Conservation (phyloP, 2,888 invertebrate genomes). For the Hedychridium roseum region DNA sequence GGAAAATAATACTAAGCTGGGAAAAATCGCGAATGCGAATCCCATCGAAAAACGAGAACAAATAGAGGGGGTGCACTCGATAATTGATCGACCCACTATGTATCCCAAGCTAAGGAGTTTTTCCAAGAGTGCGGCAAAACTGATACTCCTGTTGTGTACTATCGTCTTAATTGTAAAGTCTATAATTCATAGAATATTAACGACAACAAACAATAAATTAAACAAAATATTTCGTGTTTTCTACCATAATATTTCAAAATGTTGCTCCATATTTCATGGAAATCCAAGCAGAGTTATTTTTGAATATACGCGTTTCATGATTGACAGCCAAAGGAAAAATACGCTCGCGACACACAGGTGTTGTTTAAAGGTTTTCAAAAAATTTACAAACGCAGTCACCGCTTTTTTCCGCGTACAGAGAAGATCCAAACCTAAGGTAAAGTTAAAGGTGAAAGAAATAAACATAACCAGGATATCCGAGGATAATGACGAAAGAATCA, state of each 20-base stretch:
- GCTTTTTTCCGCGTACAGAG: no score
- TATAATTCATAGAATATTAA: not conserved
- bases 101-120: not conserved
- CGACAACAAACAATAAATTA: not conserved
- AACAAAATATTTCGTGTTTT: not conserved
- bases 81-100: not conserved
- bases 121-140: not conserved
- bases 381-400: no score
- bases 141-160: no score
- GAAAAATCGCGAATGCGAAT: no score
- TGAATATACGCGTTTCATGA: not conserved
- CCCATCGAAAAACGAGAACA: no score
- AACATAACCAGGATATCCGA: not conserved
- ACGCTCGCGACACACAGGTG: no score
- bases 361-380: no score
- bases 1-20: no score
- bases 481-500: not conserved
- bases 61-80: not conserved
- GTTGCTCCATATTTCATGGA: no score
- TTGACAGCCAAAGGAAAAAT: no score
- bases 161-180: no score
- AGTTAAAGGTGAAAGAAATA: not conserved
- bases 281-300: no score
- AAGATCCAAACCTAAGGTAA: not conserved
- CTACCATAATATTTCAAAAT: not conserved